Evolutionary conservation across 1,140 invertebrate genomes (phyloP).

Genomic region (Batillaria attramentaria): DNA sequence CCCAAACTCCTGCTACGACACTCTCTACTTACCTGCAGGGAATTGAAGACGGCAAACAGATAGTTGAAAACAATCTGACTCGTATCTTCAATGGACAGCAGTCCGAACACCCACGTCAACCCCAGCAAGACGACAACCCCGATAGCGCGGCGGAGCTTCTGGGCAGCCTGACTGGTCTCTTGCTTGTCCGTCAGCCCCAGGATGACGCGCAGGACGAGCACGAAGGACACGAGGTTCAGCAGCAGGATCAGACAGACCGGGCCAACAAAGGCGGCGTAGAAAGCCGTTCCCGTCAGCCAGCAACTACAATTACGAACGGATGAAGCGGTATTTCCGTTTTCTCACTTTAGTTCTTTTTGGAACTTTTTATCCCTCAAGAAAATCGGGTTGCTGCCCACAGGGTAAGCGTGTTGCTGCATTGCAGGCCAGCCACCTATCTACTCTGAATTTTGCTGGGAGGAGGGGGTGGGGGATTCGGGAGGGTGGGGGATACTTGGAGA

Average conservation of each 20-base stretch:
- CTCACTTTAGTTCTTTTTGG: too few relatives aligned
- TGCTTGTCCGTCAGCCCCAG: conserved; percentile 46
- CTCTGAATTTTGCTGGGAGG: too few relatives aligned
- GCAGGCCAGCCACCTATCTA: too few relatives aligned
- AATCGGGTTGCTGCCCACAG: too few relatives aligned
- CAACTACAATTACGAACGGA: too few relatives aligned
- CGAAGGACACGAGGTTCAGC: conserved; percentile 72
- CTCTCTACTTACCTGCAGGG: conserved; percentile 64
- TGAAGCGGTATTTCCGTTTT: too few relatives aligned
- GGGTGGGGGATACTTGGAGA: too few relatives aligned
- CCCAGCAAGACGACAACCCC: conserved; percentile 75
- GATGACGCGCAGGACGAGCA: conserved; percentile 70
- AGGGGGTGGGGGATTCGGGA: too few relatives aligned
- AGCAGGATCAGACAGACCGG: conserved; percentile 73
- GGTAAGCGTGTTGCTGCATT: too few relatives aligned
- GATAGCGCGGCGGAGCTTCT: conserved; percentile 73
- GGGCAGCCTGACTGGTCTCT: conserved; percentile 48
- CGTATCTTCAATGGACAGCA: conserved; percentile 72
- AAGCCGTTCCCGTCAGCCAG: conserved; percentile 66
- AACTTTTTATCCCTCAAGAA: too few relatives aligned
- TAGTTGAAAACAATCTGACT: conserved; percentile 70
- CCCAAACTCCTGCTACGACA: too few relatives aligned
- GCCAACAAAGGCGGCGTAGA: conserved; percentile 71
- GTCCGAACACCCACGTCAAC: conserved; percentile 75
- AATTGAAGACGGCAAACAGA: conserved; percentile 74